Evolutionary conservation across 2,797 vertebrate species (phyloP).

Genomic region (Denticeps clupeoides): DNA sequence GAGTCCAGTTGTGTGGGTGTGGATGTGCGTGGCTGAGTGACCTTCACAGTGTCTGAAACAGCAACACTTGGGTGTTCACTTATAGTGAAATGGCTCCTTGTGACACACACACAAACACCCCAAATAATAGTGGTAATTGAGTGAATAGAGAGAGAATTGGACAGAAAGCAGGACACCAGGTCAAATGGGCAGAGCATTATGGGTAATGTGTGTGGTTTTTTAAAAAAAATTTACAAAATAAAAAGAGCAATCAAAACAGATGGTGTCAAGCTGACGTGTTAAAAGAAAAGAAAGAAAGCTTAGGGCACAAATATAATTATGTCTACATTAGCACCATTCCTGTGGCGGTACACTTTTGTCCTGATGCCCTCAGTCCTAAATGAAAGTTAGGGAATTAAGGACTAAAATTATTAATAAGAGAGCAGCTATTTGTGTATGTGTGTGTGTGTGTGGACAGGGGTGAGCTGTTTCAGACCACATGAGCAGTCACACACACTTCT

Average conservation of each 20-base stretch:
- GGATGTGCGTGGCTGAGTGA: neutral
- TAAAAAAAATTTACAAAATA: neutral
- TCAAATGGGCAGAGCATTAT: too few relatives aligned
- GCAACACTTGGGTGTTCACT: neutral
- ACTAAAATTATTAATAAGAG: too few relatives aligned
- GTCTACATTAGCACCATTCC: neutral
- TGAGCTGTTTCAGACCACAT: slow-evolving; percentile 7
- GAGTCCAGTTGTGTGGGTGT: neutral
- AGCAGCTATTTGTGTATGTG: too few relatives aligned
- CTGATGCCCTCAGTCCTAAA: neutral
- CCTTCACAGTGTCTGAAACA: slow-evolving; percentile 11
- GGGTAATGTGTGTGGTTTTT: too few relatives aligned
- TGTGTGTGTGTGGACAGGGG: neutral
- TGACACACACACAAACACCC: neutral
- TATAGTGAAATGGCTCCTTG: neutral
- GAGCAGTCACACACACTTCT: neutral
- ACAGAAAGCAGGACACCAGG: too few relatives aligned
- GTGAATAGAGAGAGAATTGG: too few relatives aligned
- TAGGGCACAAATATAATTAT: neutral
- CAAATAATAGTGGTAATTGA: neutral
- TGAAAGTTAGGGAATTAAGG: too few relatives aligned
- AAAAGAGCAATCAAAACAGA: neutral
- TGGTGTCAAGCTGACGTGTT: neutral
- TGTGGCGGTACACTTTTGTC: neutral
- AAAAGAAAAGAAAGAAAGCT: neutral